Conservation (phyloP, 92 coral and sea anemone species). For the Epizoanthus ramosus region DNA sequence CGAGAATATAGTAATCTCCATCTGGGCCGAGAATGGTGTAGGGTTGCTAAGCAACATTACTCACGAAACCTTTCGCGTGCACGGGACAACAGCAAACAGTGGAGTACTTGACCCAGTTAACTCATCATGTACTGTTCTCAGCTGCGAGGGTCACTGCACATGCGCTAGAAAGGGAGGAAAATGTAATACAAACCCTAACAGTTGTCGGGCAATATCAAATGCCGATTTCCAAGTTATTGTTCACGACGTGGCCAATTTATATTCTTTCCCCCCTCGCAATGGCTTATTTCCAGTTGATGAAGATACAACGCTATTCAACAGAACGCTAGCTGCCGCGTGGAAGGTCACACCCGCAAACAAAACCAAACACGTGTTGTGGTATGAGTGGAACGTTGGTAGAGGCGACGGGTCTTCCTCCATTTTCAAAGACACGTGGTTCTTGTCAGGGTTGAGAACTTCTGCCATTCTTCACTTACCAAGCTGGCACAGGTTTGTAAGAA, state of each 20-base stretch:
- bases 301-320: not conserved
- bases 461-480: constrained; percentile 3
- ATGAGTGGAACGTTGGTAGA: not conserved
- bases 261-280: not conserved
- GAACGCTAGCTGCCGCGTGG: not conserved
- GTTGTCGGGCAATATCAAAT: not conserved
- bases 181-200: not conserved
- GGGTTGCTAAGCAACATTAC: not conserved
- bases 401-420: not conserved
- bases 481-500: constrained; percentile 5
- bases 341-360: not conserved
- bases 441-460: not conserved
- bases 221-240: not conserved
- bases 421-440: not conserved
- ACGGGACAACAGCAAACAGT: not conserved
- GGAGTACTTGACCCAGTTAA: not conserved
- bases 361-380: not conserved
- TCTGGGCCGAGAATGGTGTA: not conserved
- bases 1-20: not conserved
- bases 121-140: not conserved
- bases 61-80: not conserved
- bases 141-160: not conserved
- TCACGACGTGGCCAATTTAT: not conserved
- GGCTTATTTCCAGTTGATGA: not conserved
- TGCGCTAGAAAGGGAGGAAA: not conserved